Conservation (phyloP, 2,113 vertebrate species). For the Heptranchias perlo region DNA sequence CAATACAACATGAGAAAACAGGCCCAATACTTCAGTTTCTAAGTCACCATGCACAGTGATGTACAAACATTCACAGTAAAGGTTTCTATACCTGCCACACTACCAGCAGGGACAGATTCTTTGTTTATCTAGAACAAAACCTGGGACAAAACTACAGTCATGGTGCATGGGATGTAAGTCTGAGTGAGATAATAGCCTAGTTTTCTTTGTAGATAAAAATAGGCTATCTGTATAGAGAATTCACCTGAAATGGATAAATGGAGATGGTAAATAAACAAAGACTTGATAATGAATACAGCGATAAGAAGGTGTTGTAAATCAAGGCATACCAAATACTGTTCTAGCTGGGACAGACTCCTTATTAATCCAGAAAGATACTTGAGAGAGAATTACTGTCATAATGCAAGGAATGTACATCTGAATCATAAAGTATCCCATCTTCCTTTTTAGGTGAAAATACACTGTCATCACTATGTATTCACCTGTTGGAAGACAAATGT, state of each 20-base stretch:
- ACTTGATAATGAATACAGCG: not conserved
- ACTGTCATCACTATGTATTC: constrained; percentile 97
- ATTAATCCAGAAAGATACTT: constrained; percentile 97
- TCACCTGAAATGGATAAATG: constrained; percentile 48
- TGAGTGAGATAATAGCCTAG: constrained; percentile 98
- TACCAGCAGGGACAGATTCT: constrained; percentile 88
- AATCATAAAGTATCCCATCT: constrained; percentile 98
- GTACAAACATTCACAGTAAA: not conserved
- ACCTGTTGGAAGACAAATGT: constrained; percentile 65
- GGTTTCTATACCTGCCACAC: constrained; percentile 79
- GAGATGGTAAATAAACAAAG: constrained; percentile 40
- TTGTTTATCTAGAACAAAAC: constrained; percentile 98
- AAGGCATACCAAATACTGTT: constrained; percentile 84
- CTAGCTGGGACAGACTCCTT: constrained; percentile 93
- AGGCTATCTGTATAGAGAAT: constrained; percentile 50
- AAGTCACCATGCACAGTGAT: not conserved
- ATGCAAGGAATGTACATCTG: constrained; percentile 95
- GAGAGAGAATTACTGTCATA: constrained; percentile 93
- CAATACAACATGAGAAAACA: not conserved
- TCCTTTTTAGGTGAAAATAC: constrained; percentile 92
- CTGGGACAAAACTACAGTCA: constrained; percentile 93
- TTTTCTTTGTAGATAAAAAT: constrained; percentile 90
- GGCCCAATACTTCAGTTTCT: not conserved
- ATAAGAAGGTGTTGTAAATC: not conserved
- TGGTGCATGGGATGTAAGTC: constrained; percentile 92